Conservation (phyloP, 2,888 invertebrate species). For the Sclerodermus sp. region DNA sequence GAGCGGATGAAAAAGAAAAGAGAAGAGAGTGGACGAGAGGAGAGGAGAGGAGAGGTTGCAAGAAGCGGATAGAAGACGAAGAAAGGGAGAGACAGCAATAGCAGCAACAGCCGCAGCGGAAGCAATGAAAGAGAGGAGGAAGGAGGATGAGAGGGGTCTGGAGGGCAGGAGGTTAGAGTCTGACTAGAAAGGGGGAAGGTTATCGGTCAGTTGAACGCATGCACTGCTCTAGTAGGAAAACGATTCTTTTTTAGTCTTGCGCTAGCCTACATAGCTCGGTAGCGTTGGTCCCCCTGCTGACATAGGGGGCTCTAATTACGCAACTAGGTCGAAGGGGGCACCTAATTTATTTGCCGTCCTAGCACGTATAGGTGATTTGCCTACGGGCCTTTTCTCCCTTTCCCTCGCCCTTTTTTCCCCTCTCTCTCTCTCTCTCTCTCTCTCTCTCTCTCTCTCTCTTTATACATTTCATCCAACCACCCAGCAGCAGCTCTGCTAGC, state of each 20-base stretch:
- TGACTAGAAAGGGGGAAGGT: too few relatives aligned
- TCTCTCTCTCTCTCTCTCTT: background rate
- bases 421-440: slow-evolving; percentile 5
- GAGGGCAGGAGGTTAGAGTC: too few relatives aligned
- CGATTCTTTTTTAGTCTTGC: too few relatives aligned
- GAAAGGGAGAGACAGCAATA: background rate
- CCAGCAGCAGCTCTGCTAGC: slow-evolving; percentile 25
- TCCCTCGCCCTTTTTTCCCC: background rate
- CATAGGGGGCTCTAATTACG: slow-evolving; percentile 51
- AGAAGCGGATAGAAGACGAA: too few relatives aligned
- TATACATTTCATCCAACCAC: slow-evolving; percentile 5
- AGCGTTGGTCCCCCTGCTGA: too few relatives aligned
- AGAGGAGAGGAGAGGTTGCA: background rate
- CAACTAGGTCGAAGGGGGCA: slow-evolving; percentile 54
- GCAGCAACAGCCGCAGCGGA: too few relatives aligned
- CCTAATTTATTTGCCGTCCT: slow-evolving; percentile 53
- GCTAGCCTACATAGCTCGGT: too few relatives aligned
- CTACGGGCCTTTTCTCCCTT: slow-evolving; percentile 24
- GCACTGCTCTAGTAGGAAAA: too few relatives aligned
- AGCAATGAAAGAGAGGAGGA: background rate
- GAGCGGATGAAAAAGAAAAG: background rate
- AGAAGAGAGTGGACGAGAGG: background rate
- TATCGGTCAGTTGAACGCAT: too few relatives aligned
- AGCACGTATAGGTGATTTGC: slow-evolving; percentile 36
- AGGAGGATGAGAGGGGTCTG: background rate